Evolutionary conservation across 2,888 invertebrate genomes (phyloP), one percentile per base, ranked within the genome.

Genomic region (Lithosia quadra): DNA sequence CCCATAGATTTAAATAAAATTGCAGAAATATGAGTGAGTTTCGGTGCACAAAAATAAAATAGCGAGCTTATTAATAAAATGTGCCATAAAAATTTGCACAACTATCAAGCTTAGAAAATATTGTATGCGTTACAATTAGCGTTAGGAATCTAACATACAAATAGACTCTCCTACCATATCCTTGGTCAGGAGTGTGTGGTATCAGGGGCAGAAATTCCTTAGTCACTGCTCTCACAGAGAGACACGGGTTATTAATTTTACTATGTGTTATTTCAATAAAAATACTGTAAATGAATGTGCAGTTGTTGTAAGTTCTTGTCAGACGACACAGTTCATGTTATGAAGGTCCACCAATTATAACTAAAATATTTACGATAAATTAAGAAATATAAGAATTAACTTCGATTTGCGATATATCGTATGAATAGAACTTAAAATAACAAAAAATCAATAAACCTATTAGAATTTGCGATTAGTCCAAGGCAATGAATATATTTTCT

Each of bases 381-480:
- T 64, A 76, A 65, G 24, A 69, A 69, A 65, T 67, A 28, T 72
- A 63, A 60, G 43, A 55, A 67, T 66, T 63, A 71, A 56, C 60
- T 53, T 67, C 58, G 24, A 63, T 57, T 13, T 15, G 39, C 28
- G 34, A 58, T 56, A 49, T 58, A 57, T 59, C 33, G 43, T 28
- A 28, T 63, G 61, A 58, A 61, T 58, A 67, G 69, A 75, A 58
- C 66, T 71, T 74, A 70, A 68, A 64, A 62, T 63, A 74, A 80
- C 34, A 59, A 72, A 11, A 63, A 49, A 43, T 43, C 22, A 49
- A 57, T 24, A 58, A 49, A 33, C 18, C 5, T 60, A 59, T 57
- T 65, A 33, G 62, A 69, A 67, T 64, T 68, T 80, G 67, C 73
- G 68, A 75, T 69, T 69, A 65, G 61, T 18, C 60, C 58, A 78